Base-by-base conservation (phyloP, 2,888 invertebrate species). In the Zhuqinia jingwanae region DNA sequence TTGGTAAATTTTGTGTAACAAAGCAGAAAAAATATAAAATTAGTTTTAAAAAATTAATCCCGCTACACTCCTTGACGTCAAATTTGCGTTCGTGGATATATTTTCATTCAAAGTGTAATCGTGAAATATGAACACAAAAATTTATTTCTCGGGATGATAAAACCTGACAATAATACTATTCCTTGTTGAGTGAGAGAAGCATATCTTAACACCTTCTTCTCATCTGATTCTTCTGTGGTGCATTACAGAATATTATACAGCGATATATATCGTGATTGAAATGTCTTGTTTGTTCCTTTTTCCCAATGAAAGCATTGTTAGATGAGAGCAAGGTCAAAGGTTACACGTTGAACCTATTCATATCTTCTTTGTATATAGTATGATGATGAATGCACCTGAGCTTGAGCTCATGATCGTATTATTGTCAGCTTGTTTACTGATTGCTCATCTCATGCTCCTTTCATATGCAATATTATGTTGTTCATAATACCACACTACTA, bases 271-370 rank as follows among this genome's bases (percentile, higher is more conserved):
- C 13, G 20, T 83, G 78, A 85, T 85, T 85, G 84, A 85, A 85
- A 78, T 85, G 84, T 85, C 78, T 85, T 78, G 78, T 68, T 78
- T 27, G 17, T 75, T 82, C 50, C 13, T 65, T 45, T 63, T 63
- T 63, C 45, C n/a, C 58, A 75, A 15, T 25, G 45, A 78, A 84
- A 78, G 15, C 50, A 80, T 86, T 81, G 86, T 86, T 81, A 75
- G 80, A 80, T 80, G 75, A 25, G 77, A 77, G 27, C 86, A 82
- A 70, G 81, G 86, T 87, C 82, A 87, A n/a, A 70, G 86, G 86
- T 87, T 47, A 77, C 58, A 47, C 77, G 56, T 73, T 82, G 77
- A 82, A 82, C 77, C 81, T 82, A 87, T 82, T 82, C 86, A 77
- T 81, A 87, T 79, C 76, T 76, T 79, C 42, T 53, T 79, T 42